A percentile compares a stretch with the other conserved stretches of the same genome.
phyloP scores from a whole-genome alignment of 2,113 vertebrate species.

The Bos indicus region DNA sequence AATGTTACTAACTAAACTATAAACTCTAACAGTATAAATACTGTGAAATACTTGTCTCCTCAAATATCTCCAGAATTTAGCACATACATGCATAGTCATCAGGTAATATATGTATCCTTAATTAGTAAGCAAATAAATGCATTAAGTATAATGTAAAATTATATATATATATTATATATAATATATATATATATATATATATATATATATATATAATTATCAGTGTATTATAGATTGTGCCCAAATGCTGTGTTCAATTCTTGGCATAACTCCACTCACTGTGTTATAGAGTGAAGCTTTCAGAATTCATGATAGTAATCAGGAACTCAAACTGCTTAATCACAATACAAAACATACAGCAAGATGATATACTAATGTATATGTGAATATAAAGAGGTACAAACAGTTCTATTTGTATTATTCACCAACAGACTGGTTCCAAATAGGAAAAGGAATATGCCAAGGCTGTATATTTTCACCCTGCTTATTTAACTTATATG shows the following conservation, averaged over 20 bases:
- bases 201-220: background rate
- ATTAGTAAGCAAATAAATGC: background rate
- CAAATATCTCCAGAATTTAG: background rate
- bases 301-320: background rate
- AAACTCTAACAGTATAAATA: background rate
- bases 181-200: background rate
- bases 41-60: background rate
- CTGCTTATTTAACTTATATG: too few species aligned
- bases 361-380: background rate
- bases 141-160: background rate
- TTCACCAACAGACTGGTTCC: background rate
- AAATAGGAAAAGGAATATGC: too few species aligned
- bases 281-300: background rate
- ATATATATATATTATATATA: too few species aligned
- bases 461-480: too few species aligned
- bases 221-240: background rate
- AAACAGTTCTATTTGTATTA: background rate
- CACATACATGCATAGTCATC: background rate
- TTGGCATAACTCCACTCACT: background rate
- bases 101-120: background rate
- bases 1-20: background rate
- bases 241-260: background rate
- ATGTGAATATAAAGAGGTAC: background rate
- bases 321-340: background rate
- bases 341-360: background rate